Evolutionary conservation across 2,888 invertebrate genomes (phyloP).

Genomic region (Prenolepis imparis): DNA sequence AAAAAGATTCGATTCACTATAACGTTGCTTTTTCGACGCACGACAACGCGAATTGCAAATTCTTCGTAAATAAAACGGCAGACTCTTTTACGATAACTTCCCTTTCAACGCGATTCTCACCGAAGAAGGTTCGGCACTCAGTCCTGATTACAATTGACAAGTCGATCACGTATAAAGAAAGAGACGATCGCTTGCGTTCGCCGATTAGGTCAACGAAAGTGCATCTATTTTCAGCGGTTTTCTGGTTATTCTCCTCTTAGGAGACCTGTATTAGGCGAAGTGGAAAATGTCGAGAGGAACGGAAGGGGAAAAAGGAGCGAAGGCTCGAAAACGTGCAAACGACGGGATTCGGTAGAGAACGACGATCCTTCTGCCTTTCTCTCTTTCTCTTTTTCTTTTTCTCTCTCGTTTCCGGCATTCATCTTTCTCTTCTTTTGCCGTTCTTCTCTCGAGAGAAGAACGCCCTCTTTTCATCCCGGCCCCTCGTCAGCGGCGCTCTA

Average conservation of each 20-base stretch:
- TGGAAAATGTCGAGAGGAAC: constrained; percentile 50
- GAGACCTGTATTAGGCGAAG: constrained; percentile 43
- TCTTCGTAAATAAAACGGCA: constrained; percentile 21
- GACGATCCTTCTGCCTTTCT: constrained; percentile 28
- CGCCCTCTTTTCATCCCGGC: constrained; percentile 51
- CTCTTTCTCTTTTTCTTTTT: constrained; percentile 7
- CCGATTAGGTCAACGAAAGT: constrained; percentile 70
- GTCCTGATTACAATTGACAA: constrained; percentile 35
- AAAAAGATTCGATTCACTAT: constrained; percentile 25
- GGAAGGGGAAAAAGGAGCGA: not conserved
- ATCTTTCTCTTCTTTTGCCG: constrained; percentile 17
- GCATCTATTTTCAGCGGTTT: constrained; percentile 58
- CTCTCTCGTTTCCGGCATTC: constrained; percentile 34
- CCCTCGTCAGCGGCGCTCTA: constrained; percentile 62
- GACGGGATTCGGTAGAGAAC: constrained; percentile 42
- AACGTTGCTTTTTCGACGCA: not conserved
- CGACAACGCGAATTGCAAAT: constrained; percentile 9
- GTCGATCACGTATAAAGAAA: constrained; percentile 36
- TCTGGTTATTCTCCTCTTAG: constrained; percentile 38
- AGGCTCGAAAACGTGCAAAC: constrained; percentile 67
- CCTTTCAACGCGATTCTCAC: constrained; percentile 24
- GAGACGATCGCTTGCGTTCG: constrained; percentile 60
- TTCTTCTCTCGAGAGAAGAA: constrained; percentile 34
- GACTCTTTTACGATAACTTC: constrained; percentile 9
- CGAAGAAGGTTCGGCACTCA: not conserved